phyloP scores from a whole-genome alignment of 1,140 invertebrate species.

The Lineus longissimus region DNA sequence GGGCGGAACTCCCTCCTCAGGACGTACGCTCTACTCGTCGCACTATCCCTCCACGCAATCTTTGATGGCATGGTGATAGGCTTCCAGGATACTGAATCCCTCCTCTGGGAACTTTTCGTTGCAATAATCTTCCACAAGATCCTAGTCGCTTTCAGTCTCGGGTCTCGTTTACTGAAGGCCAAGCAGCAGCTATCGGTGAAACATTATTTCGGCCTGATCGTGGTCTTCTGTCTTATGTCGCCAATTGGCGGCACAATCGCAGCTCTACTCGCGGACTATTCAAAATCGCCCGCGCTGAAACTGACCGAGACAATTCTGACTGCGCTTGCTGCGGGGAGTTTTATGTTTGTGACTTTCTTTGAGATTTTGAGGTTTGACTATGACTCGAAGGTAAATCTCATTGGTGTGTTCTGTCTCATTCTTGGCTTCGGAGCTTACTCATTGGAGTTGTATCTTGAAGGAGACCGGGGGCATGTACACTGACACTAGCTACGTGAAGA shows the following conservation, averaged over 20 bases:
- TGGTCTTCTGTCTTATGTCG: not conserved
- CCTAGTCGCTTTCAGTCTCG: slow-evolving; percentile 4
- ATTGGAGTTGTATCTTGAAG: not conserved
- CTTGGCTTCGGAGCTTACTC: not conserved
- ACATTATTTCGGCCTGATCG: not conserved
- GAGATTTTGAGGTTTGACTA: not conserved
- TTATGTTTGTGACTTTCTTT: slow-evolving; percentile 2
- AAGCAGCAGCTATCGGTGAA: not conserved
- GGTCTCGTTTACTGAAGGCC: not conserved
- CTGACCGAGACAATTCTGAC: not conserved
- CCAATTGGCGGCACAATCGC: not conserved
- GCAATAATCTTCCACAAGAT: not conserved
- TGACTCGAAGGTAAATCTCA: not conserved
- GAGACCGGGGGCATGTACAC: no score
- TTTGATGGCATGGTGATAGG: not conserved
- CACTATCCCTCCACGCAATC: no score
- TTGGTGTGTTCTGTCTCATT: not conserved
- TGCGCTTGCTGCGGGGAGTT: not conserved
- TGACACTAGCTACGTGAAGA: no score
- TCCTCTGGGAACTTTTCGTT: not conserved
- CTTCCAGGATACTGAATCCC: not conserved
- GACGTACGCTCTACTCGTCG: no score
- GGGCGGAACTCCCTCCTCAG: no score
- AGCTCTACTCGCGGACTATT: not conserved
- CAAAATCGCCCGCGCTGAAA: not conserved